Evolutionary conservation across 2,797 vertebrate genomes (phyloP), one percentile per base, ranked within the genome.

Genomic region (Etheostoma nigrum): DNA sequence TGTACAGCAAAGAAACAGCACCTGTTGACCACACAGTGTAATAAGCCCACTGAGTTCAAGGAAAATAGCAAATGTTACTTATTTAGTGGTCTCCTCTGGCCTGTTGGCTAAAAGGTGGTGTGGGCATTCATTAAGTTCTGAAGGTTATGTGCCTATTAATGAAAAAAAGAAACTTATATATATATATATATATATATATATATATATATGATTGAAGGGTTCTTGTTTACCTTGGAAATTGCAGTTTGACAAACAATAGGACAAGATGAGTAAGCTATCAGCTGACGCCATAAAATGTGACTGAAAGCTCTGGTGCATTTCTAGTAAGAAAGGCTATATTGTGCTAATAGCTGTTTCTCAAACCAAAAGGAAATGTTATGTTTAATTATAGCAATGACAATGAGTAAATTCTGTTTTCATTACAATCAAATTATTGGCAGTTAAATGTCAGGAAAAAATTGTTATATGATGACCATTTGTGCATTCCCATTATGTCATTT

Each of bases 1-100:
- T 55, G 2, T 47, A 68, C 62, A 73, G 72, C 23, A 85, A 51
- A 78, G 11, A 74, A 76, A 68, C 44, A 55, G 12, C 87, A 93
- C 76, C 84, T 90, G 83, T 85, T 78, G 71, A 74, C 78, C 83
- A 86, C 74, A 79, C 67, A 55, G 73, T 67, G 76, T 69, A 48
- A 62, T 63, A 63, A 73, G 81, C 4, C 53, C 47, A 62, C 62
- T 68, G 53, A 68, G 30, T 14, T 25, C 48, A 14, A 25, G 6
- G 51, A 15, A 48, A 70, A 51, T 55, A 40, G 49, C 67, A 86
- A 51, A 72, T 79, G 80, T 74, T 27, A 65, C 16, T 33, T 8
- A 21, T 51, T 74, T 18, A 45, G 57, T 8, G 6, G 36, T 72
- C 19, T 55, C 33, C 40, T 30, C 6, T 14, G 53, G 6, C 21